Evolutionary conservation across 2,888 invertebrate species (phyloP).

Genomic region (Eupithecia insigniata): DNA sequence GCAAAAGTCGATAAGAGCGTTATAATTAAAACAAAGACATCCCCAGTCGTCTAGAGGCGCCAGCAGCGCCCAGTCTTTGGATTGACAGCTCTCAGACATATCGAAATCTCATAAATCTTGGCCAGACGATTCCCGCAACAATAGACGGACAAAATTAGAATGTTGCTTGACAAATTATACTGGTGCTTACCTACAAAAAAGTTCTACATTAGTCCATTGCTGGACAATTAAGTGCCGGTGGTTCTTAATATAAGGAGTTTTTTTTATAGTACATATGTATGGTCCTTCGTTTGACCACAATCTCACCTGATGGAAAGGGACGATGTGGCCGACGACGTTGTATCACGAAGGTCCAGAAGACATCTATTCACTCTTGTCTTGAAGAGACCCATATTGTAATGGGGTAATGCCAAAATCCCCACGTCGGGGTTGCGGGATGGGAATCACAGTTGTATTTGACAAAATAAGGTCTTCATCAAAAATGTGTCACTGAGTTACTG

Average conservation of each 20-base stretch:
- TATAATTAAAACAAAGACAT: conserved; percentile 51
- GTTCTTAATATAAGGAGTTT: neutral
- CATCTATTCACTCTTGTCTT: too few species aligned
- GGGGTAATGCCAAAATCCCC: neutral
- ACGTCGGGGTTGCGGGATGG: neutral
- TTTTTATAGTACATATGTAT: too few species aligned
- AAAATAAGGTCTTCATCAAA: neutral
- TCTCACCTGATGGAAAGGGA: too few species aligned
- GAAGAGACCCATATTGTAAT: too few species aligned
- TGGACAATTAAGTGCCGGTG: too few species aligned
- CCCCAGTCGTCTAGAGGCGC: conserved; percentile 63
- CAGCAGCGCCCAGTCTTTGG: conserved; percentile 51
- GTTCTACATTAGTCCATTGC: neutral
- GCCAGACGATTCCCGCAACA: conserved; percentile 27
- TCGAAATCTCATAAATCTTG: conserved; percentile 38
- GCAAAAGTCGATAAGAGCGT: conserved; percentile 37
- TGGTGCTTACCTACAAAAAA: neutral
- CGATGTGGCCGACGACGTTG: too few species aligned
- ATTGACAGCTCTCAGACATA: conserved; percentile 42
- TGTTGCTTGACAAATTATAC: conserved; percentile 20
- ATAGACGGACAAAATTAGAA: conserved; percentile 22
- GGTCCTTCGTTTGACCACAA: too few species aligned
- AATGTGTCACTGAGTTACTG: too few species aligned
- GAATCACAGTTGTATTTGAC: neutral
- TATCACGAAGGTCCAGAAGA: too few species aligned